Percentiles rank a stretch among this genome's conserved stretches.
phyloP scores from a whole-genome alignment of 1,140 invertebrate genomes.

The Drosophila kurseongensis region DNA sequence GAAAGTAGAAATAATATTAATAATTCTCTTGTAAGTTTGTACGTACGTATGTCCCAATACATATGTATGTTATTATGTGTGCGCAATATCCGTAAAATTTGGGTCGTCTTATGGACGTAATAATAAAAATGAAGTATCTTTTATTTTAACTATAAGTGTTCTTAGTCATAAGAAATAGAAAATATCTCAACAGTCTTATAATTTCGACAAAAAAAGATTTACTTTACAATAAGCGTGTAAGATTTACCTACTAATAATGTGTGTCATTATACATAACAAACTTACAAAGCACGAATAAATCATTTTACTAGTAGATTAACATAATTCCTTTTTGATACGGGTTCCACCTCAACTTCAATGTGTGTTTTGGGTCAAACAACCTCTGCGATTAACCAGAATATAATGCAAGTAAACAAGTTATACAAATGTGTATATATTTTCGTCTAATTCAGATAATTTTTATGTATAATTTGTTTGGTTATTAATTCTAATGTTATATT shows the following conservation, averaged over 20 bases:
- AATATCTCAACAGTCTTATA: conserved; percentile 53
- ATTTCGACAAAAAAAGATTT: conserved; percentile 44
- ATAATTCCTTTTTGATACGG: conserved; percentile 1
- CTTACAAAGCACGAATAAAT: conserved; percentile 60
- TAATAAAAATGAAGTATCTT: conserved; percentile 31
- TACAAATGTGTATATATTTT: conserved; percentile 14
- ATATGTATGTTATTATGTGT: conserved; percentile 25
- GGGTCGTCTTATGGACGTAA: conserved; percentile 20
- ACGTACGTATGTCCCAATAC: conserved; percentile 10
- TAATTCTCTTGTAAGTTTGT: conserved; percentile 36
- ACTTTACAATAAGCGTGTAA: conserved; percentile 45
- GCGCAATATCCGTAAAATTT: conserved; percentile 23
- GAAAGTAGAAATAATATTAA: conserved; percentile 14
- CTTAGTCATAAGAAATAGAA: conserved; percentile 44
- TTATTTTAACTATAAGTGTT: conserved; percentile 57
- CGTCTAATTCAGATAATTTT: not conserved
- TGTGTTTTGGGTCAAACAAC: not conserved
- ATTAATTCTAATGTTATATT: not conserved
- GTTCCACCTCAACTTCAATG: not conserved
- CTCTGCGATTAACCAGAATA: not conserved
- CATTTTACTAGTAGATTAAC: conserved; percentile 59
- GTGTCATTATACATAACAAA: conserved; percentile 55
- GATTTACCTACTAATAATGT: conserved; percentile 56
- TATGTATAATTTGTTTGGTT: conserved; percentile 1
- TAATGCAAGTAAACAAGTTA: not conserved